Evolutionary conservation across 2,888 invertebrate genomes (phyloP).

Genomic region (Brachyptera risi): DNA sequence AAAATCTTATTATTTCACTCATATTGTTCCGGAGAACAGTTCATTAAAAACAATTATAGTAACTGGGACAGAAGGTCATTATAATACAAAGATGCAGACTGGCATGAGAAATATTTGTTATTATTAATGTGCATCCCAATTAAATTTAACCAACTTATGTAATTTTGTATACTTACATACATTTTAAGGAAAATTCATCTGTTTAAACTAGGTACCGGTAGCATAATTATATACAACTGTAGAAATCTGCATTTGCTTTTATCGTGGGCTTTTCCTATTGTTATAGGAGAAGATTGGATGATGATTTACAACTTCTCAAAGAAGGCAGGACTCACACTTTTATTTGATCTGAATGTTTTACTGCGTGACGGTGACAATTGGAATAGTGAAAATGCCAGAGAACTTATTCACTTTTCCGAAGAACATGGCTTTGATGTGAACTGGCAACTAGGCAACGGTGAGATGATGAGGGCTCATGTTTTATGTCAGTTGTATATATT

Average conservation of each 20-base stretch:
- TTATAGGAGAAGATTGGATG: constrained; percentile 52
- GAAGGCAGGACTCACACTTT: constrained; percentile 53
- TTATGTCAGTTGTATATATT: too few relatives aligned
- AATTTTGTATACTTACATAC: background rate
- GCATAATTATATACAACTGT: background rate
- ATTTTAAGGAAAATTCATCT: background rate
- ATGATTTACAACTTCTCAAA: constrained; percentile 58
- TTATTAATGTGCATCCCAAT: too few relatives aligned
- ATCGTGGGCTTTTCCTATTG: constrained; percentile 11
- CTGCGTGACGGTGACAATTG: constrained; percentile 55
- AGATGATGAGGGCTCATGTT: too few relatives aligned
- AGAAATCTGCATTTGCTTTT: background rate
- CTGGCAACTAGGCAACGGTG: constrained; percentile 64
- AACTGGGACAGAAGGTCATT: too few relatives aligned
- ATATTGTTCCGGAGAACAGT: too few relatives aligned
- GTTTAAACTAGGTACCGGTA: background rate
- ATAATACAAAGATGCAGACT: too few relatives aligned
- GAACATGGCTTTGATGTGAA: constrained; percentile 52
- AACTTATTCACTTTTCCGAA: constrained; percentile 59
- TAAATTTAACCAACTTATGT: too few relatives aligned
- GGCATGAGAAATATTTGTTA: too few relatives aligned
- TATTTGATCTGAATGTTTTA: constrained; percentile 69
- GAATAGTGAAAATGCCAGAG: constrained; percentile 62
- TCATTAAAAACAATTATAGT: too few relatives aligned
- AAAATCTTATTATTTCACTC: too few relatives aligned